Conservation (phyloP, 2,888 invertebrate species). For the Dinocampus coccinellae region DNA sequence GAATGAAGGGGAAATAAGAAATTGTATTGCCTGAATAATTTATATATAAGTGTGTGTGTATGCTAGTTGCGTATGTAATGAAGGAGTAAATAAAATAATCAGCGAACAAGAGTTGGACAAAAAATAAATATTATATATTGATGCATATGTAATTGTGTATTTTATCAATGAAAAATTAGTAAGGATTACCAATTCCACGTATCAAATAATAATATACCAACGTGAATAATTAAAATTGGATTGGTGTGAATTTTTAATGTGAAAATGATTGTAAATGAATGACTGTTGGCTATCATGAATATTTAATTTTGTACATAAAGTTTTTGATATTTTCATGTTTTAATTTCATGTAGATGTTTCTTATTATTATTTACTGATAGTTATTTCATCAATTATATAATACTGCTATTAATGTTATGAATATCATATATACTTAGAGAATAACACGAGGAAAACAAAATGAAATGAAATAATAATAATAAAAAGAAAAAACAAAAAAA, state of each 20-base stretch:
- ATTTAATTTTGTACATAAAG: slow-evolving; percentile 31
- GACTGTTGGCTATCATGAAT: too few species aligned
- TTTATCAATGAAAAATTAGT: slow-evolving; percentile 9
- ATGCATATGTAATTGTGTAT: slow-evolving; percentile 12
- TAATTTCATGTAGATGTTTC: not conserved
- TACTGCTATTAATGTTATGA: not conserved
- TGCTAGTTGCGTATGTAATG: not conserved
- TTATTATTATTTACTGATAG: not conserved
- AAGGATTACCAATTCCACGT: slow-evolving; percentile 10
- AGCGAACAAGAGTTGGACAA: slow-evolving; percentile 6
- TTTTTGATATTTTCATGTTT: slow-evolving; percentile 13
- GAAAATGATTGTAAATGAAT: not conserved
- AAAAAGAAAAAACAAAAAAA: too few species aligned
- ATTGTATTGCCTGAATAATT: not conserved
- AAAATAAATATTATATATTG: not conserved
- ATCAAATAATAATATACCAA: not conserved
- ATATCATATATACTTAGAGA: not conserved
- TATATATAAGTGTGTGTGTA: too few species aligned
- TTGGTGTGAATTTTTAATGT: not conserved
- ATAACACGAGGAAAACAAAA: not conserved
- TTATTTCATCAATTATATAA: not conserved
- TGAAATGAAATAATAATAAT: not conserved
- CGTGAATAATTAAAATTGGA: not conserved
- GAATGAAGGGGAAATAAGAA: not conserved
- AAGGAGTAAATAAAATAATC: not conserved